Evolutionary conservation across 2,113 vertebrate genomes (phyloP), one percentile per base, ranked within the genome.

Genomic region (Callospermophilus lateralis): DNA sequence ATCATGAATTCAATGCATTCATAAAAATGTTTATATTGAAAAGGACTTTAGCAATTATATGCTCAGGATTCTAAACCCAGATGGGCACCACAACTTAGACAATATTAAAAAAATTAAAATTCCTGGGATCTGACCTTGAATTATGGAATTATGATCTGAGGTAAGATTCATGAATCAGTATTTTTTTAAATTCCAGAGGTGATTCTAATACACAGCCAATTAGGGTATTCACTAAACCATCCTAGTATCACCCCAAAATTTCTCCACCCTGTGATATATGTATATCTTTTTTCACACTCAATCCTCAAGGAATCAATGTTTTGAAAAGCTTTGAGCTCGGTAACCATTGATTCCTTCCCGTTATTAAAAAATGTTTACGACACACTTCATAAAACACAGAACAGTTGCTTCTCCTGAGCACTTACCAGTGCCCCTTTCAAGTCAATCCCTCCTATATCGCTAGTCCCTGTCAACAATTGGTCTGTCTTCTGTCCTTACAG

Each of bases 101-200:
- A 91, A 73, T 79, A 91, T 17, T 65, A 9, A 72, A 91, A 68
- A 86, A 30, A 63, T 16, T 73, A 53, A 86, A 86, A 80, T 95
- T 91, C 28, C 73, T 63, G 73, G 26, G 20, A 53, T 10, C 3
- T 30, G 77, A 8, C 5, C 22, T 26, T 86, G 65, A 42, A 10
- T 95, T 63, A 80, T 24, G 78, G 65, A 95, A 63, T 22, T 70
- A n/a, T 24, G 70, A 61, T 63, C 81, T 51, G 10, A 91, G 20
- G 39, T 51, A 8, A 90, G 72, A 90, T 63, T 13, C 76, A 78
- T 70, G 20, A 63, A 63, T 63, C 8, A 30, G 26, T 51, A 26
- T 51, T 85, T 95, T 90, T 61, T 16, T 32, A 67, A 34, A 72
- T 24, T 61, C 53, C 20, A 90, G 42, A 63, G 32, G 0, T 65